Conservation (phyloP, 2,113 vertebrate species). For the Epinephelus lanceolatus region DNA sequence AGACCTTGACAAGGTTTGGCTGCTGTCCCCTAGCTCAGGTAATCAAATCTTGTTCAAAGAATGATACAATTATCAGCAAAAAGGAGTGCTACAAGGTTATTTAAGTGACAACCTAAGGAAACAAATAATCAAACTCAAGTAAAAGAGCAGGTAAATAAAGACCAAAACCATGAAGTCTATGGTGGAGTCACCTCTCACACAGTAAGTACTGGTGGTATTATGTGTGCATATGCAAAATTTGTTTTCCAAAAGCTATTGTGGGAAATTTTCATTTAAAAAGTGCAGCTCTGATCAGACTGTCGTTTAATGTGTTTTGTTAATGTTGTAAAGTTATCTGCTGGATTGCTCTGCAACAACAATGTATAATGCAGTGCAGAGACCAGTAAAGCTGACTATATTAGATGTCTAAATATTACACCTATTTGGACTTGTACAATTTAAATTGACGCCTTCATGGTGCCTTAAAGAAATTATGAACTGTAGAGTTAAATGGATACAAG, state of each 20-base stretch:
- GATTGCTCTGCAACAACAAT: background rate
- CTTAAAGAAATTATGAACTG: background rate
- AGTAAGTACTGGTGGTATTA: background rate
- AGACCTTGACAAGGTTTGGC: slow-evolving; percentile 62
- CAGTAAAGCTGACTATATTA: background rate
- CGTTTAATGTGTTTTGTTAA: too few species aligned
- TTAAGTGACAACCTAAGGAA: too few species aligned
- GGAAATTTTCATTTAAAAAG: too few species aligned
- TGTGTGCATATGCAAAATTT: background rate
- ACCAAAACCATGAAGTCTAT: too few species aligned
- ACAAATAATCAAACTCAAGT: too few species aligned
- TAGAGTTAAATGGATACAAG: background rate
- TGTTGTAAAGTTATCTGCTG: too few species aligned
- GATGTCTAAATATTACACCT: background rate
- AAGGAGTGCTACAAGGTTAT: too few species aligned
- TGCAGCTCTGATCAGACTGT: too few species aligned
- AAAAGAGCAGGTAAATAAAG: too few species aligned
- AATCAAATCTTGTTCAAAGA: background rate
- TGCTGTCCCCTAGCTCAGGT: slow-evolving; percentile 81
- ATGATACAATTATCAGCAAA: too few species aligned
- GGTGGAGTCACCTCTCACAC: background rate
- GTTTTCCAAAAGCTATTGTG: background rate
- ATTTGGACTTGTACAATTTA: background rate
- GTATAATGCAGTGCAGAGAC: background rate
- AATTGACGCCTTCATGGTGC: background rate